Evolutionary conservation across 2,888 invertebrate species (phyloP), one percentile per base, ranked within the genome.

Genomic region (Caenorhabditis doughertyi): DNA sequence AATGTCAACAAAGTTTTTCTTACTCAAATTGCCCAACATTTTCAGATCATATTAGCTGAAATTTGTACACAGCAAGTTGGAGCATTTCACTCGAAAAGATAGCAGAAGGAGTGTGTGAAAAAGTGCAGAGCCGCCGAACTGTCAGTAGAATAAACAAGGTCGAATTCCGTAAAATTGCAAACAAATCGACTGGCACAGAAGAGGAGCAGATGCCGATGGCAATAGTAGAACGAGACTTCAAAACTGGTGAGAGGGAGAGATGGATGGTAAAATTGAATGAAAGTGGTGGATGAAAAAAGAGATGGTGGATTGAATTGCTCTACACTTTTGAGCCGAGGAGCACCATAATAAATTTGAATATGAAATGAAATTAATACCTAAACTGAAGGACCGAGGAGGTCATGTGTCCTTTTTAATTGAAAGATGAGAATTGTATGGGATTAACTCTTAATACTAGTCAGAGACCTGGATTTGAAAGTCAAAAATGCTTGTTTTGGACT

Each of bases 111-210:
- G 73, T 32, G 72, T 64, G 73, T 23, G 55, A 64, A 58, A 58
- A 71, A 70, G 79, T 55, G 70, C 79, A 79, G 56, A 55, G 68
- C 53, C 23, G 47, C 62, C 68, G 53, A 53, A 79, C 70, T 79
- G 79, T 71, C 79, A 79, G 79, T 71, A 71, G 49, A 77, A 77
- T 77, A 77, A 77, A 77, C 77, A 77, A 62, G 25, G 51, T 42
- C 53, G 62, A 68, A 62, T 77, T 77, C 77, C 68, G 76, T 76
- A 60, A 77, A 77, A 77, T 68, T 77, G 68, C 77, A 77, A 77
- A 77, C 68, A 77, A 77, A 77, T 77, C 77, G 77, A 77, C 60
- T 35, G 21, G n/a, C 39, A 39, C 49, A 47, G 32, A 39, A 25
- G 53, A 32, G 21, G 49, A 47, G 55, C 21, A 35, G 23, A 55